Percentiles rank a stretch among this genome's conserved stretches.
These are phyloP conservation scores for Rhabdomys pumilio DNA, from an alignment of 2,797 vertebrate genomes.

Conservation along the genomic window DNA sequence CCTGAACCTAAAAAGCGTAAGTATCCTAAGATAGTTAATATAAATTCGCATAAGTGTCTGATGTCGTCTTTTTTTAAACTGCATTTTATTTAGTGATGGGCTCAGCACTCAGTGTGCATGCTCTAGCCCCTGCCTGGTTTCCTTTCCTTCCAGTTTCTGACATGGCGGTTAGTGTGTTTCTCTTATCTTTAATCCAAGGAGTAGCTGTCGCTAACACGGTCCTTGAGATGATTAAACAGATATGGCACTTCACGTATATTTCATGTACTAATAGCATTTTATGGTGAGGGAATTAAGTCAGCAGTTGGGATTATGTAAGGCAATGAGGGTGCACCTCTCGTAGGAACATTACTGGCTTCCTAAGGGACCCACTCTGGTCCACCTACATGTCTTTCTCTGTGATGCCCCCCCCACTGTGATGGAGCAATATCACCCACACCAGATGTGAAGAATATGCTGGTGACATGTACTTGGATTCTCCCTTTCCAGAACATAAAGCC, in stretches of 20 bases:
- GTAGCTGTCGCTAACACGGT: neutral
- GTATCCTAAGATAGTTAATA: neutral
- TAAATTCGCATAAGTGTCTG: neutral
- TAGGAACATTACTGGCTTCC: no score
- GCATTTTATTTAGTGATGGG: neutral
- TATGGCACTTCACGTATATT: neutral
- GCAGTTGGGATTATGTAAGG: neutral
- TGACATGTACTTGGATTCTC: neutral
- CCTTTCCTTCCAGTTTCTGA: neutral
- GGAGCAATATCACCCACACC: neutral
- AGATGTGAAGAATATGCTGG: neutral
- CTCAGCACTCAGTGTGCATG: fast-evolving
- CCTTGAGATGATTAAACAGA: neutral
- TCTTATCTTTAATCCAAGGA: neutral
- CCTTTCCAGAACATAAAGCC: neutral
- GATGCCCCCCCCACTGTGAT: no score
- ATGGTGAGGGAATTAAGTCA: neutral
- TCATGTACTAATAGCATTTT: neutral
- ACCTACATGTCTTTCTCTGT: neutral
- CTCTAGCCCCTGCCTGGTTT: no score
- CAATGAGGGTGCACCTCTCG: fast-evolving
- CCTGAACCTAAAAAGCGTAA: neutral
- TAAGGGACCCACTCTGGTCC: neutral
- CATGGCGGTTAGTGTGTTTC: neutral
- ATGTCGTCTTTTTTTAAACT: neutral